phyloP scores from a whole-genome alignment of 2,113 vertebrate species.

The Aegotheles bennettii region DNA sequence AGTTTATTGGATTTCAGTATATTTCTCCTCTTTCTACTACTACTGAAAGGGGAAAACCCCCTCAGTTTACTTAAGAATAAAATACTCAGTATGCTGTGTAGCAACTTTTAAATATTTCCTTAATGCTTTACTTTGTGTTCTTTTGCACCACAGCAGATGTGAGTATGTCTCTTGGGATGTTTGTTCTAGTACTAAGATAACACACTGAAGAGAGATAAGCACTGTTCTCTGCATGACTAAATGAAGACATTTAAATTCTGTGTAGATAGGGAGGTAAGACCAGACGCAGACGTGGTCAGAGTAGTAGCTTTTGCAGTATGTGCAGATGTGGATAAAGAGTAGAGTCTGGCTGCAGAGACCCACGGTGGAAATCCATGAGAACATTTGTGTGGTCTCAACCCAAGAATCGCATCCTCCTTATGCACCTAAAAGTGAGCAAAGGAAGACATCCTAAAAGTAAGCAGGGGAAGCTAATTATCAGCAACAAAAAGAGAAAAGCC shows the following conservation, averaged over 20 bases:
- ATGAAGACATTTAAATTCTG: not conserved
- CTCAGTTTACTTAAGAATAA: not conserved
- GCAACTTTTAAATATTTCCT: not conserved
- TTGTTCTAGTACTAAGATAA: not conserved
- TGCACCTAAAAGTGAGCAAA: not conserved
- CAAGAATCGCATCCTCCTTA: not conserved
- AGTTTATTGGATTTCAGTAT: constrained; percentile 8
- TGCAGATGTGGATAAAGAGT: not conserved
- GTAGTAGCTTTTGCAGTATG: not conserved
- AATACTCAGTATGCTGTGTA: not conserved
- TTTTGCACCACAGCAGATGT: not conserved
- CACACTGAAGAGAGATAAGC: not conserved
- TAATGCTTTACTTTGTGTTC: not conserved
- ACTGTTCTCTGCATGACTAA: not conserved
- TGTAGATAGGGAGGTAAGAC: not conserved
- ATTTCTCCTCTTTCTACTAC: not conserved
- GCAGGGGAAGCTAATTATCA: not conserved
- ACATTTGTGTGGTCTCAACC: not conserved
- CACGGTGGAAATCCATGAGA: accelerated
- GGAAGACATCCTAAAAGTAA: not conserved
- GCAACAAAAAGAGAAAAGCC: not conserved
- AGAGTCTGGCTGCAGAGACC: not conserved
- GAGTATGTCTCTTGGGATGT: not conserved
- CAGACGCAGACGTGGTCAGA: not conserved
- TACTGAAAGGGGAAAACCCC: not conserved